Percentiles rank a stretch among this genome's conserved stretches.
Evolutionary conservation across 2,888 invertebrate genomes (phyloP).

Genomic region (Petrolisthes manimaculis): DNA sequence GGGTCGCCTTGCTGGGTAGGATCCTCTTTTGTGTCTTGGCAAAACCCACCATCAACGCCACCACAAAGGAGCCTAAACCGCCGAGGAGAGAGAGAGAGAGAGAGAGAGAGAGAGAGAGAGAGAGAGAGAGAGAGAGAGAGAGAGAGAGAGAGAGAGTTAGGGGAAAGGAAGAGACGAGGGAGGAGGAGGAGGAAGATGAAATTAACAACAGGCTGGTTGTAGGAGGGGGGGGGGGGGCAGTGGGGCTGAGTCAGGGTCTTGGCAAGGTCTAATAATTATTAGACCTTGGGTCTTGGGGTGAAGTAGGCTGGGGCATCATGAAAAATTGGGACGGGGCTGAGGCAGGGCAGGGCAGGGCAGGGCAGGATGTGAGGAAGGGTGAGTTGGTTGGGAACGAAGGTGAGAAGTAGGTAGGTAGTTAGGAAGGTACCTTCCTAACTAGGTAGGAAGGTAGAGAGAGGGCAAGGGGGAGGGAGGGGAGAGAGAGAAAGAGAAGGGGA

Average conservation of each 20-base stretch:
- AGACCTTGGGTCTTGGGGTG: too few species aligned
- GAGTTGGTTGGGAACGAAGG: neutral
- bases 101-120: neutral
- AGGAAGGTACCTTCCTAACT: neutral
- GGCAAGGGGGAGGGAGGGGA: constrained; percentile 22
- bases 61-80: neutral
- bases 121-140: neutral
- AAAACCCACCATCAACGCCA: constrained; percentile 2
- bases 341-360: neutral
- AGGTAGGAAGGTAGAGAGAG: constrained; percentile 6
- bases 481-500: neutral
- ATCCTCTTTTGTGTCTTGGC: neutral
- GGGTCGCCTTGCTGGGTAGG: neutral
- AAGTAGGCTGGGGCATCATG: too few species aligned
- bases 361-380: neutral
- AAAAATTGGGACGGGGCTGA: neutral
- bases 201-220: neutral
- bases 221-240: neutral
- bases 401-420: neutral
- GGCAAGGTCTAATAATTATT: too few species aligned
- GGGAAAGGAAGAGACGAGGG: neutral
- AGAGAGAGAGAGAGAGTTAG: neutral
- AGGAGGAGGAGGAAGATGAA: too few species aligned
- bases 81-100: neutral
- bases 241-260: too few species aligned